Base-by-base conservation (phyloP, 2,888 invertebrate genomes). In the Flexamia atlantica region DNA sequence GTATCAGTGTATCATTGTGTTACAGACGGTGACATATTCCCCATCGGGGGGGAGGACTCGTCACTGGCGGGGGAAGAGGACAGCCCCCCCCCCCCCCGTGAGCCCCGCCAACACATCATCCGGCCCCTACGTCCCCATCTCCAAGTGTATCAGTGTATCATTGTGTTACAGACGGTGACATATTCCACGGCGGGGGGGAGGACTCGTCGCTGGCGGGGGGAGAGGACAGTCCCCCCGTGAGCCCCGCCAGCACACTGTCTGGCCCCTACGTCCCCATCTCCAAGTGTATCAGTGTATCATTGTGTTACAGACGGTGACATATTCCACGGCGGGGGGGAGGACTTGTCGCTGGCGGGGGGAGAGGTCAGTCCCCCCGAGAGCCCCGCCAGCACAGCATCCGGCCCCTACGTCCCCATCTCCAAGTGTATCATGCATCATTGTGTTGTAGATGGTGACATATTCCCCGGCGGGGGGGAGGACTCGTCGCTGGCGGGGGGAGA, bases 231-330 rank as follows among this genome's bases (percentile, higher is more conserved):
- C 93, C 94, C 25, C 93, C 94, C 14, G 91, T 93, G 83, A 92
- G 94, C 76, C 94, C 40, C 40, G 40, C 40, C 40, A 40, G 7
- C 40, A 40, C 40, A n/a, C 90, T 91, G 40, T 95, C 96, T 12
- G 96, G 96, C 30, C 96, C 97, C 0, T 98, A 98, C 90, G 97
- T 98, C 90, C 96, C 97, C 10, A 97, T 98, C 87, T 97, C 97
- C 83, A 97, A 98, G 90, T 98, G 98, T 90, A 95, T 96, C 87
- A 97, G 7, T 12, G 40, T 40, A 40, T 12, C 17, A 53, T n/a
- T 53, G 3, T 60, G 60, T 60, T 60, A 25, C 25, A 60, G 60
- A 60, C 14, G 60, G 60, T 5, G 60, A 60, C 23, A 23, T 25
- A 25, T 60, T 60, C 60, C 60, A 5, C 5, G 60, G 60, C 3